Conservation (phyloP, 2,888 invertebrate species). For the Parelbella ahira region DNA sequence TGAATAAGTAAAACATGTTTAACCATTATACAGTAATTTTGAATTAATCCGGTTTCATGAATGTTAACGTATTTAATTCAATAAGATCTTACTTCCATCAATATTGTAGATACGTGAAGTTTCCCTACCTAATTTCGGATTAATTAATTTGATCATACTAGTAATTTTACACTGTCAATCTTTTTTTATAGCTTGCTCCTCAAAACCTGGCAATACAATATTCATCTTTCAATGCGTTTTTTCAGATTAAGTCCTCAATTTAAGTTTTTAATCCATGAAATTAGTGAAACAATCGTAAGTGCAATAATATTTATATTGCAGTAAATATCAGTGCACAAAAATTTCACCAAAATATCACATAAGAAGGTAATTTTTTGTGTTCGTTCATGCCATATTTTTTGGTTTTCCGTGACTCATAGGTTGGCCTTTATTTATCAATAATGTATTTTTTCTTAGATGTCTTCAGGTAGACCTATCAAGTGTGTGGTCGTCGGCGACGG, state of each 20-base stretch:
- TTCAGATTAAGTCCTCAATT: slow-evolving; percentile 34
- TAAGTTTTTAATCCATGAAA: slow-evolving; percentile 34
- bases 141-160: too few relatives aligned
- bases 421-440: slow-evolving; percentile 56
- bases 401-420: slow-evolving; percentile 66
- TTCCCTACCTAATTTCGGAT: too few relatives aligned
- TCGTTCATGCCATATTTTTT: slow-evolving; percentile 42
- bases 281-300: slow-evolving; percentile 25
- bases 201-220: slow-evolving; percentile 13
- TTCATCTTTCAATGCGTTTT: slow-evolving; percentile 56
- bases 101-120: too few relatives aligned
- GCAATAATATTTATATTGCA: not conserved
- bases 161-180: slow-evolving; percentile 11
- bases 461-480: slow-evolving; percentile 95
- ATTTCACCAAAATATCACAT: slow-evolving; percentile 19
- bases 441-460: slow-evolving; percentile 82
- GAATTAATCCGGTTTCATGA: too few relatives aligned
- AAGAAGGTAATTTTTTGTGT: slow-evolving; percentile 36
- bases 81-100: too few relatives aligned
- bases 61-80: too few relatives aligned
- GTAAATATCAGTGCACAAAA: not conserved
- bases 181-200: not conserved
- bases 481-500: slow-evolving; percentile 96
- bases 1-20: too few relatives aligned
- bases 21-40: too few relatives aligned